Conservation (phyloP, 2,113 vertebrate species). For the Ornithorhynchus anatinus region DNA sequence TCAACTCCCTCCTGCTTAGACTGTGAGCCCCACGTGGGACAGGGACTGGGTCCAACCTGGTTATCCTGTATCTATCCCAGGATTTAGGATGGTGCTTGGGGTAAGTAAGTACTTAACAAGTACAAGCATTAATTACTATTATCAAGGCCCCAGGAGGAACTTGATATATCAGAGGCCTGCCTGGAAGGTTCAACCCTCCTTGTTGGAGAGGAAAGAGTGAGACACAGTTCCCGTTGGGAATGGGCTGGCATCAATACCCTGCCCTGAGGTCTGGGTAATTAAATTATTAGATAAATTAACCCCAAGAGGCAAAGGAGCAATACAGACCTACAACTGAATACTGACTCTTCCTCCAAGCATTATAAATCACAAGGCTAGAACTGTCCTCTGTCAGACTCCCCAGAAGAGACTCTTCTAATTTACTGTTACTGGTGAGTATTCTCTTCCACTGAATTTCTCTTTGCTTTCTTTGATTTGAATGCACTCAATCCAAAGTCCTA, state of each 20-base stretch:
- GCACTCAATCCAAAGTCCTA: slow-evolving; percentile 2
- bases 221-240: not conserved
- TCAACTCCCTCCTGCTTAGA: no score
- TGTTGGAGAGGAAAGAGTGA: no score
- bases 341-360: not conserved
- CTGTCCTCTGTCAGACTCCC: not conserved
- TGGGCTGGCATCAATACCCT: not conserved
- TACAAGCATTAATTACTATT: no score
- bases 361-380: slow-evolving; percentile 48
- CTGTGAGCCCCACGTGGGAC: no score
- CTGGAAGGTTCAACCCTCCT: no score
- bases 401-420: not conserved
- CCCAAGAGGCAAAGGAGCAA: not conserved
- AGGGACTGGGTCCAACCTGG: no score
- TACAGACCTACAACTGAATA: slow-evolving; percentile 24
- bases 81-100: no score
- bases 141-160: no score
- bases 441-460: not conserved
- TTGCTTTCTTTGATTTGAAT: slow-evolving; percentile 8
- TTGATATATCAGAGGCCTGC: no score
- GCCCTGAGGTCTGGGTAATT: not conserved
- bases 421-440: not conserved
- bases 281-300: no score
- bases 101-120: no score
- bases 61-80: no score